Base-by-base conservation (phyloP, 2,888 invertebrate species). In the Rhingia rostrata region DNA sequence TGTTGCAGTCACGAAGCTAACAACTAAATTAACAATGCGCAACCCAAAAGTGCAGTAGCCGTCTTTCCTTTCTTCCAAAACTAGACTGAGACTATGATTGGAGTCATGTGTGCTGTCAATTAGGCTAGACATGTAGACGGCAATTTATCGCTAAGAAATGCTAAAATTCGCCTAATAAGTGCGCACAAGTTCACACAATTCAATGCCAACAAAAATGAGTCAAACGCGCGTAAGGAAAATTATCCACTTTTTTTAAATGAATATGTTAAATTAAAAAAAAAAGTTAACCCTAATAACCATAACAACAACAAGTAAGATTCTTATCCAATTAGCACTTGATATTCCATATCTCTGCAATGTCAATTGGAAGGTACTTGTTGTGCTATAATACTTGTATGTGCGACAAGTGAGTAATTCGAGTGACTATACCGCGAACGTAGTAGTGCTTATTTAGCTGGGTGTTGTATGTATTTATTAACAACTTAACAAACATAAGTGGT, bases 291-390 rank as follows among this genome's bases (percentile, higher is more conserved):
- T 30, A 51, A 41, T 41, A 37, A 63, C 33, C 41, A 56, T 37
- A 69, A 56, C 56, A 69, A 61, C 58, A 72, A 22, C 22, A 22
- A 22, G 22, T 1, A 2, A 22, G 41, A 61, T 61, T 77, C 60
- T 61, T 69, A 30, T n/a, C 33, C 77, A 77, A 77, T 77, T 77
- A 77, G 33, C 77, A 54, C 67, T 51, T 12, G 35, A 67, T 51
- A 47, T 51, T 66, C 37, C 6, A 33, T 32, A 37, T 70, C 49
- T 73, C 43, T 75, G 67, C 77, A 77, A 61, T 69, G 67, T 45
- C 61, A 39, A 49, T 51, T 72, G 41, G 30, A 45, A 54, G 47
- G 30, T 60, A 47, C 63, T 81, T 60, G 63, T 75, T 49, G 7
- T 30, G 22, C 14, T 9, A 30, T 30, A 30, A 32, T 49, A 30